Conservation (phyloP, 1,140 invertebrate species). For the Philotrypesis tridentata region DNA sequence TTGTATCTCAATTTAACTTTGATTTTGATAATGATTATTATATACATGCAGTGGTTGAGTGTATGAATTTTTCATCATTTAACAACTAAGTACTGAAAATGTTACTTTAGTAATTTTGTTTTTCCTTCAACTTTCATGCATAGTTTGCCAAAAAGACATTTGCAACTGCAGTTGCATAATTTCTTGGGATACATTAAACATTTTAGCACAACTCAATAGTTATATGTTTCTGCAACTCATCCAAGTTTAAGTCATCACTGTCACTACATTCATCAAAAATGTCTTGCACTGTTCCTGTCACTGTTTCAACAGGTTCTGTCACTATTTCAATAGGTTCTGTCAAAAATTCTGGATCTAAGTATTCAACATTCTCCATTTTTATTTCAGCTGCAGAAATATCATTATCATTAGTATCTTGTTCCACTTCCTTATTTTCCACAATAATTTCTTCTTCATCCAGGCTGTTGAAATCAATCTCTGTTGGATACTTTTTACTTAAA, state of each 20-base stretch:
- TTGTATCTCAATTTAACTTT: too few relatives aligned
- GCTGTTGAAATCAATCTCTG: slow-evolving; percentile 38
- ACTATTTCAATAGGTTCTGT: slow-evolving; percentile 51
- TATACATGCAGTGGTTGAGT: too few relatives aligned
- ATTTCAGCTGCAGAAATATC: background rate
- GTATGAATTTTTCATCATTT: background rate
- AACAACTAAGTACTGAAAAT: background rate
- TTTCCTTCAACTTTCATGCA: background rate
- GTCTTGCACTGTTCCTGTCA: slow-evolving; percentile 68
- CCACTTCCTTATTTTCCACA: slow-evolving; percentile 8
- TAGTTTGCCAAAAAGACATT: background rate
- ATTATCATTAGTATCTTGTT: background rate
- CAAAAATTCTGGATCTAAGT: slow-evolving; percentile 37
- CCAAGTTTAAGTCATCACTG: slow-evolving; percentile 61
- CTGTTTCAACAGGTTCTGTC: slow-evolving; percentile 50
- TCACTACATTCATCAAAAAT: slow-evolving; percentile 69
- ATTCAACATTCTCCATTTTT: slow-evolving; percentile 47
- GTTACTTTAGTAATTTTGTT: background rate
- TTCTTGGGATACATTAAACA: background rate
- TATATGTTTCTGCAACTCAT: slow-evolving; percentile 60
- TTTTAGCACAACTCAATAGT: slow-evolving; percentile 52
- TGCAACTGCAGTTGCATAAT: background rate
- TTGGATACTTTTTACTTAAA: slow-evolving; percentile 36
- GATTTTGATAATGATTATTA: too few relatives aligned
- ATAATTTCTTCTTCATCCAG: slow-evolving; percentile 18